Percentiles rank a stretch among this genome's conserved stretches.
Conservation (phyloP, 2,113 vertebrate species). For the Thinocorus orbignyianus region DNA sequence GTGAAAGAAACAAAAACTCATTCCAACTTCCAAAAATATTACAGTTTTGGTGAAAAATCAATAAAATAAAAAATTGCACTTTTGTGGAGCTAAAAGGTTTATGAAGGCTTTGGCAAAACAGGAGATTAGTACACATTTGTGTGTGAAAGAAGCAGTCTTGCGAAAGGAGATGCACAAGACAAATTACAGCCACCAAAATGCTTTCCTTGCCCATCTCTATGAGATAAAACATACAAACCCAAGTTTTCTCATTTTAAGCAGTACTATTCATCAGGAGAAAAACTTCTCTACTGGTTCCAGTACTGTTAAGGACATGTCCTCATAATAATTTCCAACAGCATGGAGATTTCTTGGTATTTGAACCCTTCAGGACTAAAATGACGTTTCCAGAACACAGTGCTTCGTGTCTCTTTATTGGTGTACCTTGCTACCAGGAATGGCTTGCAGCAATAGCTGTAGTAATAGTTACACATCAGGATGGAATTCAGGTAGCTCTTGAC, state of each 20-base stretch:
- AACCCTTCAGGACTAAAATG: background rate
- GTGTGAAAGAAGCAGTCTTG: background rate
- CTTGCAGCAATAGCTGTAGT: background rate
- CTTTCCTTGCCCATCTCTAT: background rate
- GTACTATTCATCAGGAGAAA: background rate
- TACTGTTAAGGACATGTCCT: background rate
- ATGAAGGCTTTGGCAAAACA: background rate
- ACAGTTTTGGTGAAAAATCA: background rate
- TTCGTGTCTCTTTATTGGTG: background rate
- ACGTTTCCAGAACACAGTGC: background rate
- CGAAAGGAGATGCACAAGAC: background rate
- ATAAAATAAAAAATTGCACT: background rate
- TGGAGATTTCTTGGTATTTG: background rate
- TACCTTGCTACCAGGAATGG: background rate
- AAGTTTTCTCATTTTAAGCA: background rate
- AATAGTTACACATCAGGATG: background rate
- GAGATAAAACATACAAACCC: background rate
- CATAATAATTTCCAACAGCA: background rate
- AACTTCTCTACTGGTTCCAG: background rate
- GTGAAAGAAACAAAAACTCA: background rate
- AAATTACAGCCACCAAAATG: background rate
- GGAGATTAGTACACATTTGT: background rate
- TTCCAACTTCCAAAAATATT: background rate
- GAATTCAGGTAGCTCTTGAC: background rate
- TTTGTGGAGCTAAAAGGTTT: background rate